Conservation (phyloP, 2,888 invertebrate species). For the Hesperia comma region DNA sequence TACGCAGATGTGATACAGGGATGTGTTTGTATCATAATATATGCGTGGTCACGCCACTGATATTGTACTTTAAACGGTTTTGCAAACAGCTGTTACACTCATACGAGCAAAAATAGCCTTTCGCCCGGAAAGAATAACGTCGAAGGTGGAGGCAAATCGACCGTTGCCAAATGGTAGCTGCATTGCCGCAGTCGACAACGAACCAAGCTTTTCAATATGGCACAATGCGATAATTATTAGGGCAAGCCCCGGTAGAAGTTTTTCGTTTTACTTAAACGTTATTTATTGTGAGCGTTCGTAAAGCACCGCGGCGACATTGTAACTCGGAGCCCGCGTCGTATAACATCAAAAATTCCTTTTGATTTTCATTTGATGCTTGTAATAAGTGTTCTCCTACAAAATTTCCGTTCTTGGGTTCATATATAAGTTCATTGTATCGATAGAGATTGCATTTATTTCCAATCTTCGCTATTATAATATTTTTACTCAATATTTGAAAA, state of each 20-base stretch:
- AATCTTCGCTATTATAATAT: too few species aligned
- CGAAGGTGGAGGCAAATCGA: conserved; percentile 14
- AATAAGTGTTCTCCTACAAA: too few species aligned
- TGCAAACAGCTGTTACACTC: conserved; percentile 15
- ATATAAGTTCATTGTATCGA: too few species aligned
- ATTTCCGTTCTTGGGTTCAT: too few species aligned
- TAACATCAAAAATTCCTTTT: too few species aligned
- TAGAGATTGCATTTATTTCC: too few species aligned
- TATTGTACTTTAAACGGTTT: conserved; percentile 41
- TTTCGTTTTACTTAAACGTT: conserved; percentile 35
- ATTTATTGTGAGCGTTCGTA: conserved; percentile 27
- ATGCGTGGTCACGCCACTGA: conserved; percentile 47
- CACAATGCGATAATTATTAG: conserved; percentile 53
- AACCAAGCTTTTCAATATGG: conserved; percentile 51
- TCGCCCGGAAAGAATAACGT: conserved; percentile 4
- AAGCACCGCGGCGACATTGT: conserved; percentile 12
- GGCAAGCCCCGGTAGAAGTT: conserved; percentile 27
- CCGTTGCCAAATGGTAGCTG: conserved; percentile 39
- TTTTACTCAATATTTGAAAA: too few species aligned
- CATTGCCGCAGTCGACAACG: conserved; percentile 44
- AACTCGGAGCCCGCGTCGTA: background rate
- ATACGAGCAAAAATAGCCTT: conserved; percentile 8
- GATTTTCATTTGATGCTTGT: too few species aligned
- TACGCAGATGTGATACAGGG: conserved; percentile 28
- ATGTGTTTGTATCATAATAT: conserved; percentile 42